Base-by-base conservation (phyloP, 2,113 vertebrate species). In the Oreochromis spilurus region DNA sequence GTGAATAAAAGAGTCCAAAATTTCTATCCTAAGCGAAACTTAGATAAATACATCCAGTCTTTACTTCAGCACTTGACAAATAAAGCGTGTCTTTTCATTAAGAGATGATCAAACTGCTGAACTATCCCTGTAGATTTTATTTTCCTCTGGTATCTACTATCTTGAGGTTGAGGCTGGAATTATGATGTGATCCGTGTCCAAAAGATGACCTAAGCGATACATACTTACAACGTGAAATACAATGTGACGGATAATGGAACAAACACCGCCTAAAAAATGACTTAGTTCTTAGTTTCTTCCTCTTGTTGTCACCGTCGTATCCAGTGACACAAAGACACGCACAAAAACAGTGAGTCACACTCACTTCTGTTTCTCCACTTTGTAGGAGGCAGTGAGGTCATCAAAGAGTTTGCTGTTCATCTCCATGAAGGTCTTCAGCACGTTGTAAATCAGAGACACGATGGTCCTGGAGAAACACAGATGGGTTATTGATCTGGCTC, bases 381-480 rank as follows among this genome's bases (percentile, higher is more conserved):
- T 98, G 95, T 98, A 98, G 90, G 98, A 98, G 93, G 97, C 97
- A 36, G 98, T 98, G 89, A 98, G 97, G 88, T 98, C 97, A 90
- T 98, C 97, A 65, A 98, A 98, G 40, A 98, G 96, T 85, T 97
- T 97, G 86, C 97, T 97, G 67, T 98, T 98, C 97, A 98, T 98
- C 96, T 98, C 98, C 98, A 98, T 98, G 94, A 98, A 98, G 67
- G 98, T 98, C 95, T 98, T 98, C 85, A 98, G 96, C 90, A 98
- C 97, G 3, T 98, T 98, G 96, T 98, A 98, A 96, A 98, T 98
- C 88, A 98, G 97, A 84, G 97, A 98, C 54, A 98, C 97, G 5
- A 98, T 98, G 78, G 98, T 98, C 94, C 98, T 98, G 92, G 6
- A 34, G 84, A 65, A 60, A 83, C 13, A 45, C 21, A 86, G 24